Evolutionary conservation across 2,888 invertebrate species (phyloP).

Genomic region (Cephus pulcher): DNA sequence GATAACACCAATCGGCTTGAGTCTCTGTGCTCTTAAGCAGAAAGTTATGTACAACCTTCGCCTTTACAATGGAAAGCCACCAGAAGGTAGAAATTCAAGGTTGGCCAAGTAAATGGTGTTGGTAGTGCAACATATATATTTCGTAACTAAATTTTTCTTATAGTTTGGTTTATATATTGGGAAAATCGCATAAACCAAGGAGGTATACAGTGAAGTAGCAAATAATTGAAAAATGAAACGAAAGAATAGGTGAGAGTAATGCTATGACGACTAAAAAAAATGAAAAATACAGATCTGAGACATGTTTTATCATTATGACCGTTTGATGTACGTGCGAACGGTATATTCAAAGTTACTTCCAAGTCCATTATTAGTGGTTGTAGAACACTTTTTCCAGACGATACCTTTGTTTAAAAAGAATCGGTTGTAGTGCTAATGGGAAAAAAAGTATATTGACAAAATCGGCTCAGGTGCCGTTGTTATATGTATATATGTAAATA

Average conservation of each 20-base stretch:
- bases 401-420: conserved; percentile 32
- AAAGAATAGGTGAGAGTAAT: not conserved
- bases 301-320: conserved; percentile 35
- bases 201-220: not conserved
- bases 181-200: not conserved
- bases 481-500: conserved; percentile 66
- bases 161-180: not conserved
- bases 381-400: conserved; percentile 28
- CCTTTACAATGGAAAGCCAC: conserved; percentile 25
- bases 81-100: conserved; percentile 30
- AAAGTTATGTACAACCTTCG: conserved; percentile 34
- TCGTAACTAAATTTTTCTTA: not conserved
- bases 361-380: conserved; percentile 28
- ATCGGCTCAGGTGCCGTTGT: conserved; percentile 53
- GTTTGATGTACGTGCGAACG: conserved; percentile 25
- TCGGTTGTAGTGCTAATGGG: conserved; percentile 29
- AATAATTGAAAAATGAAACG: not conserved
- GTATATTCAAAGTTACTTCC: conserved; percentile 31
- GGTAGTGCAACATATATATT: not conserved
- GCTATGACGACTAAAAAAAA: conserved; percentile 10
- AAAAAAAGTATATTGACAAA: conserved; percentile 43
- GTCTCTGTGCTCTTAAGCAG: conserved; percentile 42
- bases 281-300: conserved; percentile 37
- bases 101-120: conserved; percentile 36
- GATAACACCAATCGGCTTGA: not conserved